Conservation (phyloP, 2,888 invertebrate genomes). For the Brachyptera risi region DNA sequence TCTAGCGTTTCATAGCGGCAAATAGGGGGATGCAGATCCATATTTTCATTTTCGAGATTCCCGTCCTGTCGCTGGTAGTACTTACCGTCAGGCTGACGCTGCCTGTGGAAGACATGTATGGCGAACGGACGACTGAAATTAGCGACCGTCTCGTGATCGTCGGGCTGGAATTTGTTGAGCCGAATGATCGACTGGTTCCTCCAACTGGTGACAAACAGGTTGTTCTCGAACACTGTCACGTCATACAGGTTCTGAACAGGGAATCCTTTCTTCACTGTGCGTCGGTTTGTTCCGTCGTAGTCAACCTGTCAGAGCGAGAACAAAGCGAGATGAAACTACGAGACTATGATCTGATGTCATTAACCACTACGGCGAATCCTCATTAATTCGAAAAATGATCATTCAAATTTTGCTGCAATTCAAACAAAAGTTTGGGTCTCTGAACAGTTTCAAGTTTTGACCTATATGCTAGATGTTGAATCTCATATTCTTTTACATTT, state of each 20-base stretch:
- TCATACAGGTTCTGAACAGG: conserved; percentile 62
- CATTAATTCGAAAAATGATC: too few species aligned
- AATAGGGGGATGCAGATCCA: too few species aligned
- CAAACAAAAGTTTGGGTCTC: too few species aligned
- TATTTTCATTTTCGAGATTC: too few species aligned
- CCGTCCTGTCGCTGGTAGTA: too few species aligned
- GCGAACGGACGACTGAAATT: conserved; percentile 59
- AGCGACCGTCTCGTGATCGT: conserved; percentile 47
- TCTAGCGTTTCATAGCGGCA: too few species aligned
- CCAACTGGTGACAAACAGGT: conserved; percentile 70
- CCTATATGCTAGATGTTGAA: too few species aligned
- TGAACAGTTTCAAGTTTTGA: too few species aligned
- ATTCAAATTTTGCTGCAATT: too few species aligned
- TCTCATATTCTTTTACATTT: too few species aligned
- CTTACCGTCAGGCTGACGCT: conserved; percentile 68
- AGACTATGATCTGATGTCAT: too few species aligned
- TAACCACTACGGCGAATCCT: neutral
- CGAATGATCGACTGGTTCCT: conserved; percentile 59
- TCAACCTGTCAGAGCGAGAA: conserved; percentile 50
- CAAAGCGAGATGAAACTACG: too few species aligned
- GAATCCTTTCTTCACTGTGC: conserved; percentile 54
- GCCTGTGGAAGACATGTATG: conserved; percentile 70
- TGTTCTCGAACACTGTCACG: conserved; percentile 68
- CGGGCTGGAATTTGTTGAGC: conserved; percentile 55
- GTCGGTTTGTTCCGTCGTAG: conserved; percentile 66